Evolutionary conservation across 2,113 vertebrate species (phyloP), one percentile per base, ranked within the genome.

Genomic region (Condylura cristata): DNA sequence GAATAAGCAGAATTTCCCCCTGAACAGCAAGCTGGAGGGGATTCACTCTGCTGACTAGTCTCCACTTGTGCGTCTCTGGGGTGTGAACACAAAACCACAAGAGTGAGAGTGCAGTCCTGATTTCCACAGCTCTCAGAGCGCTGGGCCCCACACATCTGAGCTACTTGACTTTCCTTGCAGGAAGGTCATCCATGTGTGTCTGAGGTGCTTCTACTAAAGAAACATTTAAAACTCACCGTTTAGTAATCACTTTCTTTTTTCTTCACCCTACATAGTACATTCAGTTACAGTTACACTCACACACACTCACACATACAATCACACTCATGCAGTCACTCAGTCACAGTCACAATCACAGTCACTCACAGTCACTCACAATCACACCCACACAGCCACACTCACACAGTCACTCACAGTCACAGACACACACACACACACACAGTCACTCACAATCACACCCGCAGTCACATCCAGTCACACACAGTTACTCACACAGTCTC

Each of bases 111-210:
- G 41, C 56, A 68, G 30, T 9, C 63, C 26, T 37, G 30, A 78
- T 18, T 56, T 65, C 37, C 68, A 37, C 37, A 10, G 48, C 51
- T 83, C 74, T 7, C 39, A 7, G 68, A 8, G 5, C 11, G 6
- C 32, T 7, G 6, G 22, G 39, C 53, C 22, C 39, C 60, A 6
- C n/a, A 44, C 4, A 10, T 92, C 41, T 61, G 22, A 44, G 60
- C 1, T 86, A 30, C 81, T 58, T 26, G 37, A 12, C 4, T 20
- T 2, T 60, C 3, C 0, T 20, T 24, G 17, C 0, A 61, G 53
- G 72, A 89, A 93, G 87, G 37, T 2, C 82, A 18, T 56, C 70
- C 91, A 90, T 20, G 41, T 61, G 63, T 34, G 12, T 89, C 90
- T 16, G 0, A 14, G 2, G 1, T 51, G 91, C 71, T 41, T 44